Percentiles rank a stretch among this genome's conserved stretches.
Conservation (phyloP, 2,888 invertebrate species). For the Eledone cirrhosa region DNA sequence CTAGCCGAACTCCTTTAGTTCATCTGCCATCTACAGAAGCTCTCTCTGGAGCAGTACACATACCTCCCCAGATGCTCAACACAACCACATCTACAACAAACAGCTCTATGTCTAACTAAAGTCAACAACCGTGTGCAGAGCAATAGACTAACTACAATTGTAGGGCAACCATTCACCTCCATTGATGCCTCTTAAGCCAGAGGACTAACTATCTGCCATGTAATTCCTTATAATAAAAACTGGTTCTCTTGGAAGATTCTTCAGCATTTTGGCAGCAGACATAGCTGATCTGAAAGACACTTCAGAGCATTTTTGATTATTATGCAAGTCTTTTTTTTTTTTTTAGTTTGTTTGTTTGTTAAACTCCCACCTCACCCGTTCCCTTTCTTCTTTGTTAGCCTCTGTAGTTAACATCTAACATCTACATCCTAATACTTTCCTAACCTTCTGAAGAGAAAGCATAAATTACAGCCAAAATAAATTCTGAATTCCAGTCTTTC, state of each 20-base stretch:
- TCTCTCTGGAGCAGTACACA: conserved; percentile 8
- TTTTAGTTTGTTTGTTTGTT: no score
- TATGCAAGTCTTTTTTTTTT: background rate
- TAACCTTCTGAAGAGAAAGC: no score
- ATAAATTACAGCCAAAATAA: no score
- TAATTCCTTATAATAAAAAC: conserved; percentile 14
- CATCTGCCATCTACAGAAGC: conserved; percentile 17
- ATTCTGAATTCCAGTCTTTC: no score
- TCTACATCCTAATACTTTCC: no score
- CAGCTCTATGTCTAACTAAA: background rate
- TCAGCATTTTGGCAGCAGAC: background rate
- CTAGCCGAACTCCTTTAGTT: background rate
- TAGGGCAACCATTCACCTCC: background rate
- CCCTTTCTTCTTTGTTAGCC: no score
- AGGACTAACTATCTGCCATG: background rate
- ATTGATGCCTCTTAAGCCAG: conserved; percentile 21
- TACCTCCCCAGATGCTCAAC: conserved; percentile 17
- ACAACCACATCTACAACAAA: background rate
- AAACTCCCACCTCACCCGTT: no score
- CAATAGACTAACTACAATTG: no score
- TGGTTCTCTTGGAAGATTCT: conserved; percentile 24
- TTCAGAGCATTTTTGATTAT: background rate
- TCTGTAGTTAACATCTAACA: no score
- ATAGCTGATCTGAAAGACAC: conserved; percentile 16
- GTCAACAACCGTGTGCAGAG: no score